A percentile compares a stretch with the other conserved stretches of the same genome.
phyloP scores from a whole-genome alignment of 2,113 vertebrate species.

The Pomatorhinus ruficollis region DNA sequence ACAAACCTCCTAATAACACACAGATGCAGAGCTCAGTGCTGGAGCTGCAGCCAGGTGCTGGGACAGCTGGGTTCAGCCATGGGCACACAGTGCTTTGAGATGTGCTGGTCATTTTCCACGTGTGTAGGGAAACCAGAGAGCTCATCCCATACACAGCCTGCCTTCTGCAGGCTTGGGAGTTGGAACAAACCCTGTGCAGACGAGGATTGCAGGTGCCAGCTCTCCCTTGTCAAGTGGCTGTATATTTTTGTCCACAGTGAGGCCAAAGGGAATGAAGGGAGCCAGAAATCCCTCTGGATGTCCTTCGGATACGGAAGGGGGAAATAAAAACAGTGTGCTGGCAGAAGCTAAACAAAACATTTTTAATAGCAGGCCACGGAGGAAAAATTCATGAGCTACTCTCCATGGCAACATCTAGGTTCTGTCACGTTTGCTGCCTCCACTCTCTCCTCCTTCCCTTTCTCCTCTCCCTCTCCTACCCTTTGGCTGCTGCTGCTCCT shows the following conservation, averaged over 20 bases:
- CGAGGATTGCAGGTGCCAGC: not conserved
- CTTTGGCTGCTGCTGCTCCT: not conserved
- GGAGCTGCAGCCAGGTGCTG: not conserved
- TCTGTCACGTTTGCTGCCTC: conserved; percentile 41
- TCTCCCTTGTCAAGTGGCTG: not conserved
- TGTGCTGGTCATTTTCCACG: not conserved
- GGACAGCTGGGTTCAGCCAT: not conserved
- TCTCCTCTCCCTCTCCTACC: not conserved
- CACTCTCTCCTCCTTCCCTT: not conserved
- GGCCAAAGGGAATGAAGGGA: not conserved
- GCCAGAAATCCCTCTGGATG: not conserved
- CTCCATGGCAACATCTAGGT: conserved; percentile 51
- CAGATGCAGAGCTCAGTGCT: not conserved
- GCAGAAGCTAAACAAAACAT: conserved; percentile 17
- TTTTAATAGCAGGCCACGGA: conserved; percentile 16
- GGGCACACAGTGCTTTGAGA: not conserved
- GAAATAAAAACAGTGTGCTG: not conserved
- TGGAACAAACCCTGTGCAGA: not conserved
- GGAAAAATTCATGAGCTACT: conserved; percentile 27
- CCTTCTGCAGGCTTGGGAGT: not conserved
- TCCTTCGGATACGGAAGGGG: not conserved
- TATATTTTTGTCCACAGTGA: not conserved
- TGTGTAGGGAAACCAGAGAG: not conserved
- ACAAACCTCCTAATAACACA: not conserved
- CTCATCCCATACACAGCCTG: not conserved